A percentile compares a stretch with the other conserved stretches of the same genome.
These are phyloP conservation scores for Pterostichus niger DNA, from an alignment of 2,888 invertebrate species.

Conservation along the genomic window DNA sequence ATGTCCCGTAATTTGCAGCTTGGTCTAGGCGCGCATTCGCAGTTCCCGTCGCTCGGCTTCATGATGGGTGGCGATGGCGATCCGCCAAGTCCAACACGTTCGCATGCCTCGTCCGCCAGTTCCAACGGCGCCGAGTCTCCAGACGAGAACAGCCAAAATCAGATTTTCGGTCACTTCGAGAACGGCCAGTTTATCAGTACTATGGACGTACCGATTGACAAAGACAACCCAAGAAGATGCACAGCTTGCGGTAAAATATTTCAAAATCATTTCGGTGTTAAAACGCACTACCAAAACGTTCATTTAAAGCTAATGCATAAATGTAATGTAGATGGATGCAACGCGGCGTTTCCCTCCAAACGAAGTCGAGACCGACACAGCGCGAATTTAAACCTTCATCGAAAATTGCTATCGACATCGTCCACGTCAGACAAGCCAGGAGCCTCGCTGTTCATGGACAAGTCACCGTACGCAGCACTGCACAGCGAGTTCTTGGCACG, in stretches of 20 bases:
- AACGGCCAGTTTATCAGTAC: conserved; percentile 86
- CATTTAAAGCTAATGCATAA: conserved; percentile 97
- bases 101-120: conserved; percentile 82
- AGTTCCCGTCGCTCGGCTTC: conserved; percentile 77
- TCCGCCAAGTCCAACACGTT: conserved; percentile 81
- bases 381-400: conserved; percentile 93
- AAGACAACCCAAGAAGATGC: conserved; percentile 94
- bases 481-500: conserved; percentile 90
- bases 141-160: conserved; percentile 81
- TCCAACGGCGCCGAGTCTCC: conserved; percentile 79
- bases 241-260: conserved; percentile 95
- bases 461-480: conserved; percentile 81
- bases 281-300: conserved; percentile 96
- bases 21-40: conserved; percentile 74
- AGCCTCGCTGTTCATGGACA: conserved; percentile 77
- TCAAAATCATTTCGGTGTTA: conserved; percentile 95
- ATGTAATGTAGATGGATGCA: conserved; percentile 96
- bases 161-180: conserved; percentile 86
- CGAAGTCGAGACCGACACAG: conserved; percentile 95
- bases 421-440: conserved; percentile 79
- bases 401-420: conserved; percentile 90
- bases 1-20: conserved; percentile 76
- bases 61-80: conserved; percentile 77
- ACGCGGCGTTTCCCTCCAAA: conserved; percentile 96
- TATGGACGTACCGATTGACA: conserved; percentile 93